These are phyloP conservation scores for Heliothis virescens DNA, from an alignment of 1,140 invertebrate genomes.

Conservation along the genomic window DNA sequence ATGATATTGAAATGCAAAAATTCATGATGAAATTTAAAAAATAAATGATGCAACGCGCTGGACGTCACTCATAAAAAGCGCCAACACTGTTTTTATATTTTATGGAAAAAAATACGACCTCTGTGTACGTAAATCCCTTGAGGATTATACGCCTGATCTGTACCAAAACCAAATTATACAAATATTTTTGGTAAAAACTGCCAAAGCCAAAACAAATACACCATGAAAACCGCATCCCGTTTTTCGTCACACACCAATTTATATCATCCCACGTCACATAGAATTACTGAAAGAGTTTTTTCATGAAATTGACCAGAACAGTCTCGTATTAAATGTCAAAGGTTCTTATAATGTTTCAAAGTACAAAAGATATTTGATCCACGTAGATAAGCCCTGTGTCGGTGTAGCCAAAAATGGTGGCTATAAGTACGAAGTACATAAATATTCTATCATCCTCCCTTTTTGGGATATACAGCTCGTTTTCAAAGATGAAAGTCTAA, in stretches of 20 bases:
- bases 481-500: too few relatives aligned
- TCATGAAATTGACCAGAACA: background rate
- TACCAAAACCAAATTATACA: background rate
- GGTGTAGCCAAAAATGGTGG: too few relatives aligned
- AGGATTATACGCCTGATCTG: constrained; percentile 1
- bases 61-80: background rate
- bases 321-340: constrained; percentile 26
- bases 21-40: too few relatives aligned
- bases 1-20: too few relatives aligned
- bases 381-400: background rate
- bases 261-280: background rate
- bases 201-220: background rate
- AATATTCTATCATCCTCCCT: too few relatives aligned
- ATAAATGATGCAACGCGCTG: too few relatives aligned
- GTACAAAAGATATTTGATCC: constrained; percentile 1
- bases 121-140: background rate
- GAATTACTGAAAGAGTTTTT: background rate
- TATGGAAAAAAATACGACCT: background rate
- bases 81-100: background rate
- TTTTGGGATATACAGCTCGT: too few relatives aligned
- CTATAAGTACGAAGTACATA: too few relatives aligned
- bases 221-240: background rate
- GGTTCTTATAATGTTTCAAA: background rate
- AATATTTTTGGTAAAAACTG: constrained; percentile 1
- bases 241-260: background rate